Conservation (phyloP, 2,113 vertebrate species). For the Festucalex cinctus region DNA sequence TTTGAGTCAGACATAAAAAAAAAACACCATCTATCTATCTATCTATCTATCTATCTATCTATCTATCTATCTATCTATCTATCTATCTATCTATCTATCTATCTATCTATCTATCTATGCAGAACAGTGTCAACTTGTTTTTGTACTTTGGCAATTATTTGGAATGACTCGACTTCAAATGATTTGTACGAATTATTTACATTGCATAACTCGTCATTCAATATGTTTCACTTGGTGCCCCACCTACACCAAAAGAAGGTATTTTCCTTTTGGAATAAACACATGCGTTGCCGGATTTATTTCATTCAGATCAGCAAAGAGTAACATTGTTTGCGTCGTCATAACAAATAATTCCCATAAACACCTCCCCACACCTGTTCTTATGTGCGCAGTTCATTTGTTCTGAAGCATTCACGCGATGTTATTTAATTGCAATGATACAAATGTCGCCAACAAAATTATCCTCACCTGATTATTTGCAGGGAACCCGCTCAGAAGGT, state of each 20-base stretch:
- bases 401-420: not conserved
- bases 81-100: not conserved
- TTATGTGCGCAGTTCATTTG: not conserved
- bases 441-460: not conserved
- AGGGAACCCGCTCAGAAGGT: conserved; percentile 23
- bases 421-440: not conserved
- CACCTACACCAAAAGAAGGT: not conserved
- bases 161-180: not conserved
- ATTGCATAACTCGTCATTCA: not conserved
- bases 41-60: not conserved
- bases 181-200: not conserved
- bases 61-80: not conserved
- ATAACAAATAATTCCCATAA: not conserved
- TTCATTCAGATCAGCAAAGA: not conserved
- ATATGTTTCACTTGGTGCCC: not conserved
- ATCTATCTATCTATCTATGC: not conserved
- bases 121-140: not conserved
- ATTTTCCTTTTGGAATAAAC: not conserved
- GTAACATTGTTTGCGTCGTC: not conserved
- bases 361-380: not conserved
- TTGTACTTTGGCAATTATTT: not conserved
- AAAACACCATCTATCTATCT: not conserved
- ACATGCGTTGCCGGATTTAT: not conserved
- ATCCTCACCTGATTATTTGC: conserved; percentile 41
- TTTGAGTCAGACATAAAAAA: conserved; percentile 4